A percentile compares a stretch with the other conserved stretches of the same genome.
These are phyloP conservation scores for Phaethornis superciliosus DNA, from an alignment of 2,113 vertebrate species.

Conservation along the genomic window DNA sequence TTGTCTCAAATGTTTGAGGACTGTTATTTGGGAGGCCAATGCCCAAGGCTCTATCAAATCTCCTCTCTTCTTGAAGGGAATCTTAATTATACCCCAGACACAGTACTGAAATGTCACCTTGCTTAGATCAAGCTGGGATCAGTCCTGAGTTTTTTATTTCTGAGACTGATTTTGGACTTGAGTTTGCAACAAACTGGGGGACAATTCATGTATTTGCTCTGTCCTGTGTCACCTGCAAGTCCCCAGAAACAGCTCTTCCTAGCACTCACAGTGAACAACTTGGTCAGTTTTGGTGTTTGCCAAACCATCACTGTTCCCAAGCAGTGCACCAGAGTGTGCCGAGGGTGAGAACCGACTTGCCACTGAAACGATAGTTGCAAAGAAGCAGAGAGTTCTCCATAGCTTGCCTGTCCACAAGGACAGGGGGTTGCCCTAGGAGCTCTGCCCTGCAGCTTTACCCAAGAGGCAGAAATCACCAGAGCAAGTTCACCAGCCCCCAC, in stretches of 20 bases:
- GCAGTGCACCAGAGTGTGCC: not conserved
- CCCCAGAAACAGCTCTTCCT: not conserved
- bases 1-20: not conserved
- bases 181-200: not conserved
- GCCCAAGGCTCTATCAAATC: not conserved
- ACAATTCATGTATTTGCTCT: not conserved
- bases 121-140: not conserved
- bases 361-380: not conserved
- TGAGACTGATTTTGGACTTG: not conserved
- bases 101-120: not conserved
- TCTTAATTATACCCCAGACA: rapidly evolving
- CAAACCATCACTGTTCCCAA: not conserved
- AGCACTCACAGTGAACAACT: not conserved
- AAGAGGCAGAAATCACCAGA: not conserved
- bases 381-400: not conserved
- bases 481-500: not conserved
- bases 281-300: not conserved
- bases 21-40: not conserved
- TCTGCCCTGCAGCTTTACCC: not conserved
- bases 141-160: not conserved
- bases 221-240: not conserved
- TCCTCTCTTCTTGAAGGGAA: not conserved
- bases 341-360: not conserved
- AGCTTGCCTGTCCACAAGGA: not conserved
- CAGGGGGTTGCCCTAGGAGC: not conserved